These are phyloP conservation scores for Acestrorhynchus altus DNA, from an alignment of 2,797 vertebrate species.

Conservation along the genomic window DNA sequence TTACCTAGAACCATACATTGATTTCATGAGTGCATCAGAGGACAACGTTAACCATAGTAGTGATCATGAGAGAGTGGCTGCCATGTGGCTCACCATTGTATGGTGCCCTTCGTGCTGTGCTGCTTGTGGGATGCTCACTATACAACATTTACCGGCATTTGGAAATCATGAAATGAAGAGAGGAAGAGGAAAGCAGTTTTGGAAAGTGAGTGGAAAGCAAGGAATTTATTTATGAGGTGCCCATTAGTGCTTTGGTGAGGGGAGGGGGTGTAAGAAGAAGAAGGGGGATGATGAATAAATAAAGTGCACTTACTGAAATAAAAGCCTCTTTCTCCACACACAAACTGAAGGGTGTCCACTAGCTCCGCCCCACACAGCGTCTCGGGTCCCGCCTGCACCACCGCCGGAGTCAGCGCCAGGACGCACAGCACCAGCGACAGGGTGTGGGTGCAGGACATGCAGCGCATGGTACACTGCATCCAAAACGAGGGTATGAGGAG, in stretches of 20 bases:
- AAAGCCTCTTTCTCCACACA: constrained; percentile 98
- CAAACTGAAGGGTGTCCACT: constrained; percentile 98
- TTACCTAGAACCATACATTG: background rate
- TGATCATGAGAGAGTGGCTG: background rate
- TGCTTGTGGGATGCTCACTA: constrained; percentile 38
- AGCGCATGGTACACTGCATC: constrained; percentile 90
- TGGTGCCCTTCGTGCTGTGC: background rate
- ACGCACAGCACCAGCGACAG: constrained; percentile 96
- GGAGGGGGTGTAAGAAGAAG: background rate
- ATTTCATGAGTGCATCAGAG: too few relatives aligned
- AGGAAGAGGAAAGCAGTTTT: constrained; percentile 46
- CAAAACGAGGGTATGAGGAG: constrained; percentile 32
- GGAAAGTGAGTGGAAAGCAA: constrained; percentile 67
- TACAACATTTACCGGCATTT: background rate
- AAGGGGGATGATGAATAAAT: constrained; percentile 76
- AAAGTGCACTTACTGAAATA: constrained; percentile 99
- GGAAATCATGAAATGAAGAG: constrained; percentile 45
- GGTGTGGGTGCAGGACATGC: constrained; percentile 88
- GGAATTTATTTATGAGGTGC: constrained; percentile 81
- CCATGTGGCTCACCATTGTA: constrained; percentile 65
- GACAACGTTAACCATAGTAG: too few relatives aligned
- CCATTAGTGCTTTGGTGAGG: constrained; percentile 72
- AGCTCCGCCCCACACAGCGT: constrained; percentile 98
- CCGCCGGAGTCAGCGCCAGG: constrained; percentile 90
- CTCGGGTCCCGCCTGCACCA: constrained; percentile 87